Base-by-base conservation (phyloP, 64 coral and sea anemone species). In the Stichodactyla helianthus region DNA sequence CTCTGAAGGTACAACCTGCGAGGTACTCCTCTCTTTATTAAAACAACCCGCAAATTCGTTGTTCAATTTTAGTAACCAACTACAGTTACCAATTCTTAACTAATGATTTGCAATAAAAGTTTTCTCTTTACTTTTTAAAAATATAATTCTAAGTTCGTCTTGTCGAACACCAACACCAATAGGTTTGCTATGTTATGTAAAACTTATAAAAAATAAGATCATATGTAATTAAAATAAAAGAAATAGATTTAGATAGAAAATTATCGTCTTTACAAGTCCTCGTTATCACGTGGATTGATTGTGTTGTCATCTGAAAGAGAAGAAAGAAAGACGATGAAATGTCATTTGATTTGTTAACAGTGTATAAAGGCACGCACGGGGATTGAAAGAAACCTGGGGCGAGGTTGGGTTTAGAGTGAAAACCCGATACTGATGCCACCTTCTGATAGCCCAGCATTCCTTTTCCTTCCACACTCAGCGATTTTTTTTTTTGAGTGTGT, bases 281-380 rank as follows among this genome's bases (percentile, higher is more conserved):
- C 68, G 11, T 77, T 65, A 6, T 86, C 89, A 6, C 84, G 82
- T 13, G 82, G 82, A 16, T 60, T 70, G 11, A 77, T 79, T 4
- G 89, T 91, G 89, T 91, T 91, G 55, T 91, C 89, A 28, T 59
- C 89, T 91, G 70, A 26, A 91, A 79, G 76, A 77, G 57, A 61
- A 53, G 16, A 14, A 35, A 63, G 53, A 77, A 10, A 22, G 14
- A 50, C 31, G 53, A 54, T 7, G 20, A 51, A 51, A 26, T 53
- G 5, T 79, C 27, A 54, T 63, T 15, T 25, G 55, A 88, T 56
- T 58, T 50, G 11, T 7, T 0, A 61, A 14, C 50, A 74, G 7
- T 65, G 62, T 18, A 6, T n/a, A n/a, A 65, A 19, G 62, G 62
- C 62, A 65, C 19, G 62, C 62, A n/a, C 5, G 62, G 61, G 61